These are phyloP conservation scores for Agrilus planipennis DNA, from an alignment of 1,140 invertebrate species.

Conservation along the genomic window DNA sequence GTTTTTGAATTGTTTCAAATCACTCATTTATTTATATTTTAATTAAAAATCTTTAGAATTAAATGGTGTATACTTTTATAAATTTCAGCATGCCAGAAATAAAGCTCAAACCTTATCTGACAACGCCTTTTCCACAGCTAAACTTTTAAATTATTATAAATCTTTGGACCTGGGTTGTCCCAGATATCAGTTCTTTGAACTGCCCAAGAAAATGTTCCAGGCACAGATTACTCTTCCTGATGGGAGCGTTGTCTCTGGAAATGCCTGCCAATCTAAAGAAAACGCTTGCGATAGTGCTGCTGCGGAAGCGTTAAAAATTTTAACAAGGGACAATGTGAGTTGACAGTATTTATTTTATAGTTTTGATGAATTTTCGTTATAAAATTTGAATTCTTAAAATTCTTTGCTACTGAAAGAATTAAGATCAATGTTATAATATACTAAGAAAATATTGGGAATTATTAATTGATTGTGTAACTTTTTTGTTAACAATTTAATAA, in stretches of 20 bases:
- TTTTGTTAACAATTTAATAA: too few relatives aligned
- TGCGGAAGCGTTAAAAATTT: slow-evolving; percentile 25
- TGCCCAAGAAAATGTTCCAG: slow-evolving; percentile 23
- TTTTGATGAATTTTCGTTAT: too few relatives aligned
- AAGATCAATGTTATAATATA: too few relatives aligned
- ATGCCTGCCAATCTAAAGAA: slow-evolving; percentile 25
- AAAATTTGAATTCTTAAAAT: too few relatives aligned
- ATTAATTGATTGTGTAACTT: too few relatives aligned
- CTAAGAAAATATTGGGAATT: too few relatives aligned
- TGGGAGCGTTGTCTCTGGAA: slow-evolving; percentile 28
- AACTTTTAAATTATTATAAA: slow-evolving; percentile 34
- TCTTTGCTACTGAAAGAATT: too few relatives aligned
- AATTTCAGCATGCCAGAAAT: slow-evolving; percentile 12
- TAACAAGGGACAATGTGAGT: slow-evolving; percentile 15
- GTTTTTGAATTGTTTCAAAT: slow-evolving; percentile 22
- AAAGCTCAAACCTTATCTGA: slow-evolving; percentile 14
- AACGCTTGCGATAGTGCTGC: slow-evolving; percentile 37
- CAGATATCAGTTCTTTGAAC: slow-evolving; percentile 32
- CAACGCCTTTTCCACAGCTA: slow-evolving; percentile 20
- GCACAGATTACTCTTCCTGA: slow-evolving; percentile 34
- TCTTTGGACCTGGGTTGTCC: slow-evolving; percentile 31
- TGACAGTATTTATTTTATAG: too few relatives aligned
- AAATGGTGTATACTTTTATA: background rate
- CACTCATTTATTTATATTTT: slow-evolving; percentile 12
- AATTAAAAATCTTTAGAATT: slow-evolving; percentile 1